Conservation (phyloP, 1,140 invertebrate genomes). For the Orussus abietinus region DNA sequence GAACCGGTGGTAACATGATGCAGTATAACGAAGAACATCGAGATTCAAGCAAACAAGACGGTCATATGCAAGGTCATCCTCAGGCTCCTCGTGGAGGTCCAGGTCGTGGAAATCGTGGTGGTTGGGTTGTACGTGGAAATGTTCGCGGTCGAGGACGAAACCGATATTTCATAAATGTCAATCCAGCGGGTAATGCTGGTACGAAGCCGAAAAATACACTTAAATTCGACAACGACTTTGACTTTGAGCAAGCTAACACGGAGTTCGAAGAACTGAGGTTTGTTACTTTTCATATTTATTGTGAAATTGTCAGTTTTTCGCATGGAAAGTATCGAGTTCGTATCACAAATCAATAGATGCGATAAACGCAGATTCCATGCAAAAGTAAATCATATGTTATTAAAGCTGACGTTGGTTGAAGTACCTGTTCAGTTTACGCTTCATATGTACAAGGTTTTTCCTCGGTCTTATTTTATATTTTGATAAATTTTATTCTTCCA, state of each 20-base stretch:
- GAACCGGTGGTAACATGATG: slow-evolving; percentile 38
- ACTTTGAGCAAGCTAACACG: slow-evolving; percentile 96
- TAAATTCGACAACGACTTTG: slow-evolving; percentile 94
- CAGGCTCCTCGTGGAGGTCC: slow-evolving; percentile 36
- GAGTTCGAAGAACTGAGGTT: slow-evolving; percentile 89
- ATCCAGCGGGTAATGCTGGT: slow-evolving; percentile 36
- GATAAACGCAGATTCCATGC: slow-evolving; percentile 38
- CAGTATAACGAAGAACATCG: slow-evolving; percentile 44
- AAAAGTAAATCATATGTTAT: slow-evolving; percentile 30
- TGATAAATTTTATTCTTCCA: too few species aligned
- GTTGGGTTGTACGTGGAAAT: slow-evolving; percentile 45
- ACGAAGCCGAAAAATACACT: slow-evolving; percentile 65
- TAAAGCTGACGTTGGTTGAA: slow-evolving; percentile 21
- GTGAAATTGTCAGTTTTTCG: slow-evolving; percentile 12
- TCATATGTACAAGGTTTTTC: slow-evolving; percentile 26
- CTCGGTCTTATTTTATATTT: slow-evolving; percentile 4
- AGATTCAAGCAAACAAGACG: slow-evolving; percentile 32
- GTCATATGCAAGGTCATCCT: slow-evolving; percentile 36
- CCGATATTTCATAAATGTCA: slow-evolving; percentile 37
- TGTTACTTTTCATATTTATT: slow-evolving; percentile 8
- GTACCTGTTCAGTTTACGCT: slow-evolving; percentile 28
- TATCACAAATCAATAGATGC: slow-evolving; percentile 31
- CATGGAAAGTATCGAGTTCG: slow-evolving; percentile 34
- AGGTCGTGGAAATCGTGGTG: slow-evolving; percentile 53
- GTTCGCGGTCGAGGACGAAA: slow-evolving; percentile 40